These are phyloP conservation scores for Eugnorisma glareosa DNA, from an alignment of 2,888 invertebrate species.

Conservation along the genomic window DNA sequence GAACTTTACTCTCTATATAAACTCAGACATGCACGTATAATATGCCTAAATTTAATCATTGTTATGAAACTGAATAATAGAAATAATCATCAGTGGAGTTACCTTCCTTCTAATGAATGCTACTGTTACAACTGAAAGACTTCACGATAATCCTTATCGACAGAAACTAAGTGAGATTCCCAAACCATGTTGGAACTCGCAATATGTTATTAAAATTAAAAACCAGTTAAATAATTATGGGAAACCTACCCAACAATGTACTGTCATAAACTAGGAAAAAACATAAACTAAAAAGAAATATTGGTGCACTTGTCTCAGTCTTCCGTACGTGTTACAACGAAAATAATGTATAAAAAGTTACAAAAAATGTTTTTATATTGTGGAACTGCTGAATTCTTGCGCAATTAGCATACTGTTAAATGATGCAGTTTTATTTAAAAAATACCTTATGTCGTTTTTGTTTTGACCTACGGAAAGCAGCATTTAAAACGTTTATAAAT, in stretches of 20 bases:
- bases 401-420: background rate
- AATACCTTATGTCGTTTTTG: background rate
- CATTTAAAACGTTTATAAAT: slow-evolving; percentile 14
- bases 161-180: background rate
- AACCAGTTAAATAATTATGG: background rate
- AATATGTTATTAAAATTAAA: background rate
- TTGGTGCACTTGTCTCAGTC: slow-evolving; percentile 37
- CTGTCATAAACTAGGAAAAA: slow-evolving; percentile 17
- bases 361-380: slow-evolving; percentile 3
- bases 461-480: background rate
- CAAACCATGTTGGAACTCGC: background rate
- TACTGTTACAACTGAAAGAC: background rate
- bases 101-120: slow-evolving; percentile 5
- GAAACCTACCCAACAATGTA: background rate
- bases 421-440: background rate
- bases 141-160: background rate
- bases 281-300: slow-evolving; percentile 23
- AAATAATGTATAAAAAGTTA: slow-evolving; percentile 13
- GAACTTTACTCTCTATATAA: slow-evolving; percentile 27
- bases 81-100: slow-evolving; percentile 18
- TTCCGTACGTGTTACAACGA: slow-evolving; percentile 30
- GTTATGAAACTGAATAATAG: background rate
- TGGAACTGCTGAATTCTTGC: background rate
- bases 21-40: slow-evolving; percentile 10
- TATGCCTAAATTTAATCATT: slow-evolving; percentile 11